Evolutionary conservation across 2,113 vertebrate species (phyloP).

Genomic region (Apodemus sylvaticus): DNA sequence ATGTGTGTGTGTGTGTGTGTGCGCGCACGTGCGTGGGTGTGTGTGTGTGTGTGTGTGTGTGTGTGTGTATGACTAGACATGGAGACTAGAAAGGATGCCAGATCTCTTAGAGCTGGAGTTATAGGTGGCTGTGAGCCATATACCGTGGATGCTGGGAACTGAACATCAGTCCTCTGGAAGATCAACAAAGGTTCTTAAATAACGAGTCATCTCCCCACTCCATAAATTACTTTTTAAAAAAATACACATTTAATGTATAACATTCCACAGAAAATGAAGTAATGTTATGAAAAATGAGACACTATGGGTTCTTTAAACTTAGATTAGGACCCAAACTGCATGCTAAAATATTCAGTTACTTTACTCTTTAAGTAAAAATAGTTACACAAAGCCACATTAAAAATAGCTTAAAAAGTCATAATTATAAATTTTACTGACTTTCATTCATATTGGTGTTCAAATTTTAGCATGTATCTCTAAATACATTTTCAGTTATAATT

Average conservation of each 20-base stretch:
- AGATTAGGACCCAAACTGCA: not conserved
- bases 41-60: no score
- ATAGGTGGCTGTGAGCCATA: no score
- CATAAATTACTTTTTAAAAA: not conserved
- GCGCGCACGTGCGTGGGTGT: no score
- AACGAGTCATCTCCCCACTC: not conserved
- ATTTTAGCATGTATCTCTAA: not conserved
- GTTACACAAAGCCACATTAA: not conserved
- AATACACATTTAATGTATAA: not conserved
- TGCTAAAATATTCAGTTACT: constrained; percentile 1
- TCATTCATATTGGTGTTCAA: not conserved
- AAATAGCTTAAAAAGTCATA: not conserved
- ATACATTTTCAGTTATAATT: not conserved
- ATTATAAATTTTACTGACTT: not conserved
- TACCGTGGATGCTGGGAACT: not conserved
- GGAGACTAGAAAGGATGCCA: not conserved
- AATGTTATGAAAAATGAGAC: constrained; percentile 13
- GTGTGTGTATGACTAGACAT: no score
- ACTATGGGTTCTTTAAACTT: not conserved
- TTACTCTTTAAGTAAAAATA: not conserved
- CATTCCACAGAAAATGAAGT: not conserved
- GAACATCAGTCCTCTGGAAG: not conserved
- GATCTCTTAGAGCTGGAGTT: not conserved
- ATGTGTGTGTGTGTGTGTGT: not conserved
- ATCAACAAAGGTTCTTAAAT: not conserved